Conservation (phyloP, 2,888 invertebrate genomes). For the Crepidodera aurea region DNA sequence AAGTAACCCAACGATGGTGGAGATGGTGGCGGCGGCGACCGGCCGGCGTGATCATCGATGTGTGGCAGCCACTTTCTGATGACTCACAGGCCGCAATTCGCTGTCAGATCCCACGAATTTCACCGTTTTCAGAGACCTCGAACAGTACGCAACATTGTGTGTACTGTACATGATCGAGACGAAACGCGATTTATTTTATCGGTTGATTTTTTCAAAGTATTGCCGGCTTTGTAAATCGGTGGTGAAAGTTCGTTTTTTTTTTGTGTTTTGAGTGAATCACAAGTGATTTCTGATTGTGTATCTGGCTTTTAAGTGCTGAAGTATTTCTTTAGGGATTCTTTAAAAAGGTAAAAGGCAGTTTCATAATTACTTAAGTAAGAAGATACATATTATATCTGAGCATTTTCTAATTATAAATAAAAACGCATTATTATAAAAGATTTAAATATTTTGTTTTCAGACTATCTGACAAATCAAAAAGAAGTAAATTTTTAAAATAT, state of each 20-base stretch:
- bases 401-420: too few relatives aligned
- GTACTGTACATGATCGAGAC: conserved; percentile 1
- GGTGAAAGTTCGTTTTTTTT: neutral
- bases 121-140: conserved; percentile 30
- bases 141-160: conserved; percentile 21
- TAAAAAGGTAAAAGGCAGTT: too few relatives aligned
- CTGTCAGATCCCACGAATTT: conserved; percentile 34
- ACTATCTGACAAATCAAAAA: too few relatives aligned
- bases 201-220: neutral
- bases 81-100: conserved; percentile 36
- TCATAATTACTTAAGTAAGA: too few relatives aligned
- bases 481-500: too few relatives aligned
- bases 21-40: conserved; percentile 2
- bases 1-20: neutral
- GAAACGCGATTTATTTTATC: neutral
- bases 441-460: too few relatives aligned
- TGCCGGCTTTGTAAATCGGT: neutral
- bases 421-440: too few relatives aligned
- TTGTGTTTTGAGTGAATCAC: neutral
- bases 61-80: conserved; percentile 35
- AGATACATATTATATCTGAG: too few relatives aligned
- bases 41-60: conserved; percentile 31
- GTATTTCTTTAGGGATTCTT: too few relatives aligned
- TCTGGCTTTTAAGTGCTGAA: too few relatives aligned
- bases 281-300: neutral